Evolutionary conservation across 35 echinoderm and acorn worm genomes (phyloP).

Genomic region (Hemicentrotus pulcherrimus): DNA sequence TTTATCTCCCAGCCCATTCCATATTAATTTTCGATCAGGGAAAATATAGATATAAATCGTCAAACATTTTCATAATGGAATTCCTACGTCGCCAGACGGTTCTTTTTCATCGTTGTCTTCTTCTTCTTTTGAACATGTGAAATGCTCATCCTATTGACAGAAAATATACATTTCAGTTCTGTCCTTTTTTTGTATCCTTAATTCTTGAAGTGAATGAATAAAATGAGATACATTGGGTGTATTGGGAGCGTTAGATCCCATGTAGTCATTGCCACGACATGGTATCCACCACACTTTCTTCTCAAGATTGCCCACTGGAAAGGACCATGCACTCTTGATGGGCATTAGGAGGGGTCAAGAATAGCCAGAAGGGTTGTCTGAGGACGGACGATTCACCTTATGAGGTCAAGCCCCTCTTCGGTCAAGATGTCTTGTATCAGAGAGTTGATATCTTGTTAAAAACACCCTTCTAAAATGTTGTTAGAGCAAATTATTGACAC

Average conservation of each 20-base stretch:
- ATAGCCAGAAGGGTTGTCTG: background rate
- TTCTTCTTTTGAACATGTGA: too few species aligned
- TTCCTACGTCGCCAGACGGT: background rate
- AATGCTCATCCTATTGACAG: too few species aligned
- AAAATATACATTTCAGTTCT: too few species aligned
- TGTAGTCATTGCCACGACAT: too few species aligned
- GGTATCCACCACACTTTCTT: too few species aligned
- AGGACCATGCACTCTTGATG: background rate
- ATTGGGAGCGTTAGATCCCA: too few species aligned
- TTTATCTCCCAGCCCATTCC: background rate
- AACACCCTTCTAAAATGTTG: too few species aligned
- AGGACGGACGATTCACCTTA: background rate
- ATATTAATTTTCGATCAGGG: slow-evolving; percentile 5
- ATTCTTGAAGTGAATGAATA: too few species aligned
- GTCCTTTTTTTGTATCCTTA: too few species aligned
- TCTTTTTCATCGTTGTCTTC: background rate
- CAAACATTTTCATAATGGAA: background rate
- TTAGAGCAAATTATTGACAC: too few species aligned
- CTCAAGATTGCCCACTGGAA: too few species aligned
- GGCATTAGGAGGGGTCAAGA: background rate
- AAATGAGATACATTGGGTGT: too few species aligned
- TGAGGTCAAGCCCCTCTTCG: background rate
- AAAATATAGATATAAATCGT: slow-evolving; percentile 9
- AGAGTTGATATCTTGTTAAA: background rate
- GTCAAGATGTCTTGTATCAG: background rate